Conservation (phyloP, 35 echinoderm and acorn worm species). For the Hemicentrotus pulcherrimus region DNA sequence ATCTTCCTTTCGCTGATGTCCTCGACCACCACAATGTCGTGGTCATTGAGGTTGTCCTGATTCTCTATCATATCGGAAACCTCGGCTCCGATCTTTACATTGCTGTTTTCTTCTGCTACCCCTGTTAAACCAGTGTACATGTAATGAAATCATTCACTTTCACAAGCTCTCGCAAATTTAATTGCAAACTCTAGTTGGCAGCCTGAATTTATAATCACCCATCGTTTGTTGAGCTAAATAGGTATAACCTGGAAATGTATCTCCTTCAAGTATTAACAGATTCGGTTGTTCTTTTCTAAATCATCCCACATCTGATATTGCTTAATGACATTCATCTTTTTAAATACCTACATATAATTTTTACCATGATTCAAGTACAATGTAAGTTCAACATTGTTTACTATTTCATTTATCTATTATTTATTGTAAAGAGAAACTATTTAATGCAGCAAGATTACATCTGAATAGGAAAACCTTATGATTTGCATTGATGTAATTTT, state of each 20-base stretch:
- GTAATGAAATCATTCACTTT: neutral
- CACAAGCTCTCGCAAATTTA: neutral
- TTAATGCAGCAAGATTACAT: no score
- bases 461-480: no score
- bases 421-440: no score
- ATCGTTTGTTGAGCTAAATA: neutral
- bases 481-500: no score
- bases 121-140: constrained; percentile 42
- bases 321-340: no score
- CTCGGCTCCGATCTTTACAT: constrained; percentile 54
- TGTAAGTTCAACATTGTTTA: no score
- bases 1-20: constrained; percentile 51
- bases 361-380: neutral
- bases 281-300: neutral
- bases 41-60: constrained; percentile 28
- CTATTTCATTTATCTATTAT: no score
- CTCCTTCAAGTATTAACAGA: neutral
- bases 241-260: no score
- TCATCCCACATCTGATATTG: no score
- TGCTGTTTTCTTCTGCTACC: constrained; percentile 60
- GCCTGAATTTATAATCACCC: neutral
- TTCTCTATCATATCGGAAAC: constrained; percentile 56
- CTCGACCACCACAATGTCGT: constrained; percentile 55
- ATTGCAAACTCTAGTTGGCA: neutral
- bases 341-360: neutral